phyloP scores from a whole-genome alignment of 2,888 invertebrate species.

The Busseola fusca region DNA sequence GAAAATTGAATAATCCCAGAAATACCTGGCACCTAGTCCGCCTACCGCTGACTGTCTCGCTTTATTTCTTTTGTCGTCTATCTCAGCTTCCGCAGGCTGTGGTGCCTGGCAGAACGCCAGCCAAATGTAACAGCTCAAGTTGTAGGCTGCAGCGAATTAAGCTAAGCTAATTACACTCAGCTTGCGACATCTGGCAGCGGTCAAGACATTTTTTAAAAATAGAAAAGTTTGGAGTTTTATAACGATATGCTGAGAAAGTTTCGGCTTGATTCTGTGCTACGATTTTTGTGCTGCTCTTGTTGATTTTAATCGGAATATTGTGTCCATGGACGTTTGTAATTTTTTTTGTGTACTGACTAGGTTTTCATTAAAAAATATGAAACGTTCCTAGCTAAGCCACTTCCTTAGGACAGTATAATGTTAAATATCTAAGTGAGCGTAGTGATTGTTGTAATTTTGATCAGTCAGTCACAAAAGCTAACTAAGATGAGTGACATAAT shows the following conservation, averaged over 20 bases:
- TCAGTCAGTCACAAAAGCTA: background rate
- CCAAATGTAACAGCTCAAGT: slow-evolving; percentile 58
- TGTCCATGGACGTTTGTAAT: background rate
- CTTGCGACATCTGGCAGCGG: slow-evolving; percentile 37
- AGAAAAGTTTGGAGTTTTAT: slow-evolving; percentile 31
- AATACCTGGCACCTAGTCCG: slow-evolving; percentile 28
- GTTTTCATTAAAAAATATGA: background rate
- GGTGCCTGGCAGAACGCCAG: slow-evolving; percentile 74
- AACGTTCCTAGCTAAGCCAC: background rate
- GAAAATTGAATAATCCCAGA: slow-evolving; percentile 35
- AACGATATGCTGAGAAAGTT: background rate
- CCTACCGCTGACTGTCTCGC: slow-evolving; percentile 63
- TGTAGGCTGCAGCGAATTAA: slow-evolving; percentile 59
- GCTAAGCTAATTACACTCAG: slow-evolving; percentile 55
- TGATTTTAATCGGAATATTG: background rate
- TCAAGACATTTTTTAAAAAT: slow-evolving; percentile 26
- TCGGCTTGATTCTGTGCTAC: background rate
- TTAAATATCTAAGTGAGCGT: background rate
- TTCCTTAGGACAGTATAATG: background rate
- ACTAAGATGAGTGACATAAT: background rate
- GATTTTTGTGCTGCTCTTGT: background rate
- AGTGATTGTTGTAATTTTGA: background rate
- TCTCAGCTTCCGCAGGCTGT: slow-evolving; percentile 74
- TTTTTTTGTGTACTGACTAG: background rate
- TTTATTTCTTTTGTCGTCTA: slow-evolving; percentile 79